Evolutionary conservation across 92 coral and sea anemone genomes (phyloP).

Genomic region (Micromussa lordhowensis): DNA sequence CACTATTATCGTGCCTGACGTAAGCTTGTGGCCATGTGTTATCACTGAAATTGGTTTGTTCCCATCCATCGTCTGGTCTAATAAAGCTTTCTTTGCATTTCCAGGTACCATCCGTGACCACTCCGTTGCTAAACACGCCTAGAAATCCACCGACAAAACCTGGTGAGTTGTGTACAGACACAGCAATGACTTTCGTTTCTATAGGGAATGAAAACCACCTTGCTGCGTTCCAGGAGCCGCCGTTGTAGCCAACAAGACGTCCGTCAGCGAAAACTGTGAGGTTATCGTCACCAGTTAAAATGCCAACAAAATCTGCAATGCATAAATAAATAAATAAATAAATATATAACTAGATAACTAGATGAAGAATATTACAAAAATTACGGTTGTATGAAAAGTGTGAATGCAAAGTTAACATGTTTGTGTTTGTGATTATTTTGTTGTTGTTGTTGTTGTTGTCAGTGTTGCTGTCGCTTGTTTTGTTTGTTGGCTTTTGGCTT

Average conservation of each 20-base stretch:
- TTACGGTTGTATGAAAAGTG: too few species aligned
- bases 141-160: neutral
- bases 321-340: neutral
- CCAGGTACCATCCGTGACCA: neutral
- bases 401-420: too few species aligned
- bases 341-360: neutral
- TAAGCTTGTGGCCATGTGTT: neutral
- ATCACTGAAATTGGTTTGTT: neutral
- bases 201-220: slow-evolving; percentile 3
- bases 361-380: too few species aligned
- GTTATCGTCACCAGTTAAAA: slow-evolving; percentile 18
- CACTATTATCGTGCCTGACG: neutral
- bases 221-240: neutral
- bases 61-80: neutral
- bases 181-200: neutral
- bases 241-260: neutral
- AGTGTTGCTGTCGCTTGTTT: too few species aligned
- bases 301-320: neutral
- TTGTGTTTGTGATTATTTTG: too few species aligned
- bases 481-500: too few species aligned
- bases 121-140: slow-evolving; percentile 2
- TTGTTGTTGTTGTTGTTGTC: too few species aligned
- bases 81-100: neutral
- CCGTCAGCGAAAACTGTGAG: neutral
- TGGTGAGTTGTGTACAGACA: neutral